These are phyloP conservation scores for Halichoerus grypus DNA, from an alignment of 2,113 vertebrate species.

Conservation along the genomic window DNA sequence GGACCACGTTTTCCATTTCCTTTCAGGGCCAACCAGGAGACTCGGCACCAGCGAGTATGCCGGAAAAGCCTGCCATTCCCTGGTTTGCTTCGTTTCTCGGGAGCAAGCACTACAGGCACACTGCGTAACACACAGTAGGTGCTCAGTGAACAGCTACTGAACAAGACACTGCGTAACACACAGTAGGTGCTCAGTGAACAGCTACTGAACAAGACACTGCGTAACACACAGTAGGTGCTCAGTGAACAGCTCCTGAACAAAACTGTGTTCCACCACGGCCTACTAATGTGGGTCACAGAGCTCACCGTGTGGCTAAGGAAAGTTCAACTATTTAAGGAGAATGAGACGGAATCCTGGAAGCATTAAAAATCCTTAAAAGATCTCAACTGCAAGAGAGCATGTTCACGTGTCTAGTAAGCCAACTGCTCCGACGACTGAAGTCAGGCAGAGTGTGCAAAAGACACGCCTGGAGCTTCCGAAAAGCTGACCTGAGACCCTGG, in stretches of 20 bases:
- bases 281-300: background rate
- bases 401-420: background rate
- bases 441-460: background rate
- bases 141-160: background rate
- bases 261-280: background rate
- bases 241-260: fast-evolving
- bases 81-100: background rate
- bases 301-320: background rate
- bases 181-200: background rate
- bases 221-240: background rate
- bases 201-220: background rate
- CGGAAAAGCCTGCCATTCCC: no score
- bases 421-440: background rate
- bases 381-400: background rate
- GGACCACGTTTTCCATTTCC: background rate
- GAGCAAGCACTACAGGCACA: background rate
- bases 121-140: background rate
- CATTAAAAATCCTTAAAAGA: background rate
- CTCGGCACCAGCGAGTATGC: background rate
- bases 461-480: background rate
- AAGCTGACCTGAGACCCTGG: background rate
- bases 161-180: no score
- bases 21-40: background rate
- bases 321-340: background rate
- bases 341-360: background rate